These are phyloP conservation scores for Drosophila putrida DNA, from an alignment of 2,888 invertebrate genomes.

Conservation along the genomic window DNA sequence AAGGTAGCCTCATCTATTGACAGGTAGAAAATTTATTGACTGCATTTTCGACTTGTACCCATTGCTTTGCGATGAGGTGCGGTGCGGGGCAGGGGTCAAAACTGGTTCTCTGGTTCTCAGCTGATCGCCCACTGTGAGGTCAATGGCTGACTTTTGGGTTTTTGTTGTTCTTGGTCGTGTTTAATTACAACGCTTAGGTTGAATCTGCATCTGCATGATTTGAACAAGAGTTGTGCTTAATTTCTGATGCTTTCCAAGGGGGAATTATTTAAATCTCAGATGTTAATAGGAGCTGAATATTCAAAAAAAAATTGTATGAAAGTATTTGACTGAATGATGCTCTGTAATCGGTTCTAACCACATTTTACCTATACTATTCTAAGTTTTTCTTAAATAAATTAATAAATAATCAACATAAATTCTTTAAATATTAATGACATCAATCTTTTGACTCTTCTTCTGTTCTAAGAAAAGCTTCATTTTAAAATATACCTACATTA, in stretches of 20 bases:
- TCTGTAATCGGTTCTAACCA: not conserved
- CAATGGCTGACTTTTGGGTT: slow-evolving; percentile 72
- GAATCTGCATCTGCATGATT: slow-evolving; percentile 55
- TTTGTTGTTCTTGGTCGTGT: slow-evolving; percentile 54
- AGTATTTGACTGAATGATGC: not conserved
- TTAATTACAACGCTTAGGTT: slow-evolving; percentile 62
- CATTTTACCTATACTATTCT: not conserved
- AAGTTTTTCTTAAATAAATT: too few species aligned
- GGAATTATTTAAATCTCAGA: slow-evolving; percentile 11
- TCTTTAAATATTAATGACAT: too few species aligned
- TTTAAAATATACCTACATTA: too few species aligned
- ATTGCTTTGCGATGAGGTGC: slow-evolving; percentile 25
- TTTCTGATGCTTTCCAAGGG: slow-evolving; percentile 7
- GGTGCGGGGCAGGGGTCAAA: slow-evolving; percentile 35
- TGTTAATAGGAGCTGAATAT: not conserved
- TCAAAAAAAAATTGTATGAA: not conserved
- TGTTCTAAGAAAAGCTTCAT: too few species aligned
- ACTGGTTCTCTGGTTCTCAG: slow-evolving; percentile 70
- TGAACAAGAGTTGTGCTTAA: slow-evolving; percentile 45
- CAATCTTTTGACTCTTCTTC: too few species aligned
- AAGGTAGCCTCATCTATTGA: slow-evolving; percentile 78
- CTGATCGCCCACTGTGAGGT: slow-evolving; percentile 66
- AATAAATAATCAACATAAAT: not conserved
- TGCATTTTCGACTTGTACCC: slow-evolving; percentile 45
- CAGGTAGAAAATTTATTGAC: slow-evolving; percentile 82